Percentiles rank a stretch among this genome's conserved stretches.
These are phyloP conservation scores for Poecile atricapillus DNA, from an alignment of 2,113 vertebrate species.

Conservation along the genomic window DNA sequence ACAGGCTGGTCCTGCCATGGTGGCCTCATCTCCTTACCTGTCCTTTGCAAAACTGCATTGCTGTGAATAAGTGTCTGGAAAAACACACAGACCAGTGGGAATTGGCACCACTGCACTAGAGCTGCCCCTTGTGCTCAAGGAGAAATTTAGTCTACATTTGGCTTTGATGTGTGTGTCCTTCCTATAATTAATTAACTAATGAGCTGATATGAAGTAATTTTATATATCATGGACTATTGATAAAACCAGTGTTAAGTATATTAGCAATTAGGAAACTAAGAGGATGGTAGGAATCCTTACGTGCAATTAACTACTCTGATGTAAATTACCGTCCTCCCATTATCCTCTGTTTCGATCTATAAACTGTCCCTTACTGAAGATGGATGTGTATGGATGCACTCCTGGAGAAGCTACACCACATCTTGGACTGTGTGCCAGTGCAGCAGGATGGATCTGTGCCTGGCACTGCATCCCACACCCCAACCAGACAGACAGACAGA, in stretches of 20 bases:
- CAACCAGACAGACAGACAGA: neutral
- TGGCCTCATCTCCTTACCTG: neutral
- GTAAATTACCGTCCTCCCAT: neutral
- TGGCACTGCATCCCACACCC: neutral
- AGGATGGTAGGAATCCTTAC: neutral
- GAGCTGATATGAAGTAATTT: constrained; percentile 34
- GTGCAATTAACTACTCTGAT: neutral
- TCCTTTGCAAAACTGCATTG: neutral
- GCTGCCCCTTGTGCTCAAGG: neutral
- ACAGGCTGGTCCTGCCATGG: accelerated
- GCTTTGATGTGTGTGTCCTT: neutral
- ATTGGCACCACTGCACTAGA: neutral
- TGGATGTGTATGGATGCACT: neutral
- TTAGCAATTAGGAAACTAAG: constrained; percentile 25
- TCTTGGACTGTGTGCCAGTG: neutral
- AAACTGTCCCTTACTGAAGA: neutral
- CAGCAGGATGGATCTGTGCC: neutral
- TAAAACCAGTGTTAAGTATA: constrained; percentile 40
- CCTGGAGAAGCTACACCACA: neutral
- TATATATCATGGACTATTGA: constrained; percentile 44
- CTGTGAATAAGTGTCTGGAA: neutral
- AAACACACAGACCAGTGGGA: neutral
- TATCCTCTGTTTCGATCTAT: neutral
- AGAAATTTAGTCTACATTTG: neutral
- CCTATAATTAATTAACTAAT: constrained; percentile 46